These are phyloP conservation scores for Brenthis hecate DNA, from an alignment of 2,888 invertebrate species.

Conservation along the genomic window DNA sequence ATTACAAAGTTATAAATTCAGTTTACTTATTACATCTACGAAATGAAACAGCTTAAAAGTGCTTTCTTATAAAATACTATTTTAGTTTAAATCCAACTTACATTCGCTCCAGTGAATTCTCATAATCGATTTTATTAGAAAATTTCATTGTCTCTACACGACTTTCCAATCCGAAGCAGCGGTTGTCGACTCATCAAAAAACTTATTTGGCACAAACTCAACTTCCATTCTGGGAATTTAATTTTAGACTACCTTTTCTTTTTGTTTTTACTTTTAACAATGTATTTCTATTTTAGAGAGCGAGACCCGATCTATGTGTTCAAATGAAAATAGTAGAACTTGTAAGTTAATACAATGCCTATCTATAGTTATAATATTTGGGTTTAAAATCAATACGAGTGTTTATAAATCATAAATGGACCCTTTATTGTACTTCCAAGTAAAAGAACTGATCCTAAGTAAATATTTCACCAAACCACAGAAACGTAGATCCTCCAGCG, in stretches of 20 bases:
- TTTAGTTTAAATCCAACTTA: conserved; percentile 27
- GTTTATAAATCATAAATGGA: no score
- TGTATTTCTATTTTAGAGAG: conserved; percentile 8
- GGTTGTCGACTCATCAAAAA: conserved; percentile 34
- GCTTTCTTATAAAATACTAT: conserved; percentile 21
- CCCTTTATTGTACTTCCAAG: no score
- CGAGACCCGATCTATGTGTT: neutral
- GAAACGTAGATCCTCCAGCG: no score
- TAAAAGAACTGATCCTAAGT: no score
- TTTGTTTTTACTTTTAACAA: conserved; percentile 20
- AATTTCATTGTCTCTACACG: conserved; percentile 35
- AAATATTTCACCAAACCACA: no score
- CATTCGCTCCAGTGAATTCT: conserved; percentile 27
- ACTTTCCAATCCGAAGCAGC: conserved; percentile 25
- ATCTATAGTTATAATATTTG: no score
- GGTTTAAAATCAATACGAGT: no score
- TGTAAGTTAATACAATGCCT: no score
- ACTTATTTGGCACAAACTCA: conserved; percentile 35
- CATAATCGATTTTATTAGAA: conserved; percentile 36
- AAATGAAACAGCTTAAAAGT: conserved; percentile 14
- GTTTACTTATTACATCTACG: conserved; percentile 6
- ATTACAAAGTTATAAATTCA: conserved; percentile 2
- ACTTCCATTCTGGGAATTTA: conserved; percentile 31
- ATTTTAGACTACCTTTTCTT: conserved; percentile 28
- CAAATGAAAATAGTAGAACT: no score